Conservation (phyloP, 2,797 vertebrate species). For the Acanthurus leucopareius region DNA sequence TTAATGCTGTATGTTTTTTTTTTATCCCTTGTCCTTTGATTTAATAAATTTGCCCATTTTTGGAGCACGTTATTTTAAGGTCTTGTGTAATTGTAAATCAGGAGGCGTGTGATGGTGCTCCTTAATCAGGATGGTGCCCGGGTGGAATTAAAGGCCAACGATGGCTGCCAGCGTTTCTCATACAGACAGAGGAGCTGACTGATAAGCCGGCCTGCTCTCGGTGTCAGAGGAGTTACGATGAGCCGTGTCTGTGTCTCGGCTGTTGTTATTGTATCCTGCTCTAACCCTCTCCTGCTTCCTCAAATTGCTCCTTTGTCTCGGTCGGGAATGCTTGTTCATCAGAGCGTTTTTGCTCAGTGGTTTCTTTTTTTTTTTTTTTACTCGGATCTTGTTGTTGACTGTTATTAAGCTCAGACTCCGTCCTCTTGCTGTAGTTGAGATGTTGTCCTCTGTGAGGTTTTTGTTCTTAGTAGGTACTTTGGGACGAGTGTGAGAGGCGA, state of each 20-base stretch:
- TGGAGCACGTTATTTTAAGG: conserved; percentile 58
- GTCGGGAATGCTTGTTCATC: conserved; percentile 51
- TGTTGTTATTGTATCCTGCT: conserved; percentile 48
- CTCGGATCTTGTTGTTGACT: conserved; percentile 40
- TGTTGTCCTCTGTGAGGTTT: conserved; percentile 46
- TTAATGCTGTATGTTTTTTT: background rate
- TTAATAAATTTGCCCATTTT: background rate
- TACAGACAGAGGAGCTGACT: conserved; percentile 48
- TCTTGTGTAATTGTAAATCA: conserved; percentile 69
- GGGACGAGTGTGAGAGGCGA: conserved; percentile 53
- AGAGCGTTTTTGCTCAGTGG: conserved; percentile 42
- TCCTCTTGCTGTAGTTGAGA: conserved; percentile 51
- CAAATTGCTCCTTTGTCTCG: conserved; percentile 45
- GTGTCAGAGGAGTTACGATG: conserved; percentile 33
- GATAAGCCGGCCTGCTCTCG: conserved; percentile 52
- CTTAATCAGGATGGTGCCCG: conserved; percentile 77
- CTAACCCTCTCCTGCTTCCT: conserved; percentile 43
- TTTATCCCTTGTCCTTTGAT: too few species aligned
- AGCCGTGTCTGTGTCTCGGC: conserved; percentile 34
- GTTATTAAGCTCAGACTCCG: conserved; percentile 42
- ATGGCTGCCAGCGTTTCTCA: conserved; percentile 67
- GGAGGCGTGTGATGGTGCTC: conserved; percentile 65
- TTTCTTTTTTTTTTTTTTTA: conserved; percentile 12
- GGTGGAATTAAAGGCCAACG: conserved; percentile 72
- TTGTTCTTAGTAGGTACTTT: conserved; percentile 54